Evolutionary conservation across 1,140 invertebrate genomes (phyloP).

Genomic region (Drosophila lacertosa): DNA sequence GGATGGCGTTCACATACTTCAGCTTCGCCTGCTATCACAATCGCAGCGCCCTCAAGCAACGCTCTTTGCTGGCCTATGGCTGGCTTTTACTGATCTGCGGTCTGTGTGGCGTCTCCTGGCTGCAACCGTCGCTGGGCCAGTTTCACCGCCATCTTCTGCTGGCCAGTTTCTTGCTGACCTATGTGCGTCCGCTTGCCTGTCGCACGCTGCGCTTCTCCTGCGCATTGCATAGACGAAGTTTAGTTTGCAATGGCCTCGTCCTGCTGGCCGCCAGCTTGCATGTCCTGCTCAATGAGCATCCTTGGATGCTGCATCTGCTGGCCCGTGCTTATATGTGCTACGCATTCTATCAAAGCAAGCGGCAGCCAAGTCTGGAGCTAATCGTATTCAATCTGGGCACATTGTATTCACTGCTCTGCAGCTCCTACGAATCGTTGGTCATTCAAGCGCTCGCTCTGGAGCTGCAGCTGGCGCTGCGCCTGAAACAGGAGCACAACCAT

Average conservation of each 20-base stretch:
- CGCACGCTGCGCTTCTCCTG: not conserved
- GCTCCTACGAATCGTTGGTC: constrained; percentile 50
- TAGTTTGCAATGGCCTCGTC: constrained; percentile 27
- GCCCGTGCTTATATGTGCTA: constrained; percentile 36
- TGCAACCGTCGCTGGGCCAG: constrained; percentile 42
- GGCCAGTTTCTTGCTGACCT: constrained; percentile 36
- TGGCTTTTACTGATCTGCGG: constrained; percentile 44
- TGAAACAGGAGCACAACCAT: constrained; percentile 16
- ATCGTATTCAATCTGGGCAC: constrained; percentile 47
- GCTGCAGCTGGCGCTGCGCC: constrained; percentile 34
- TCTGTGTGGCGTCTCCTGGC: constrained; percentile 11
- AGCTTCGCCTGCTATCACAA: constrained; percentile 39
- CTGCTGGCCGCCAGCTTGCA: constrained; percentile 24
- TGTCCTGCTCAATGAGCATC: not conserved
- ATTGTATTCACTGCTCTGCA: constrained; percentile 45
- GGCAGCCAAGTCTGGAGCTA: constrained; percentile 1
- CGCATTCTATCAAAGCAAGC: constrained; percentile 12
- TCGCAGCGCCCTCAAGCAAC: not conserved
- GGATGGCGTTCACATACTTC: constrained; percentile 34
- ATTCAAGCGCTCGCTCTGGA: constrained; percentile 52
- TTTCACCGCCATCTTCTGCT: constrained; percentile 26
- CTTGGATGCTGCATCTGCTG: constrained; percentile 7
- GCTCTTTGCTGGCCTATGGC: constrained; percentile 1
- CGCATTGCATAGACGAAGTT: not conserved
- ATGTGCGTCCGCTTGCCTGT: constrained; percentile 5